phyloP scores from a whole-genome alignment of 1,140 invertebrate species.

The Dryas iulia region DNA sequence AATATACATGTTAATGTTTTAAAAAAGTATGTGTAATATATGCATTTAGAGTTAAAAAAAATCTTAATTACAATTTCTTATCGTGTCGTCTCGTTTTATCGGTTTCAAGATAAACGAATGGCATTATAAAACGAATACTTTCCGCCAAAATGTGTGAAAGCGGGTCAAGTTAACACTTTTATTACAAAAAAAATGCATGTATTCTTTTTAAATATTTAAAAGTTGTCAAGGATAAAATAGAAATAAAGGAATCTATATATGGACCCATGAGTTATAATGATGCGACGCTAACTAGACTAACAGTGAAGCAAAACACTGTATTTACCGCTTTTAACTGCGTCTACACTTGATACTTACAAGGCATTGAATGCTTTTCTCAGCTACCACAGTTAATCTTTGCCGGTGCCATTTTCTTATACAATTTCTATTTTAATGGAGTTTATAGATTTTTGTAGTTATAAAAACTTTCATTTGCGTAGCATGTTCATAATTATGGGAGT shows the following conservation, averaged over 20 bases:
- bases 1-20: no score
- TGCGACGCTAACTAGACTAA: slow-evolving; percentile 45
- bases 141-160: slow-evolving; percentile 16
- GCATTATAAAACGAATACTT: slow-evolving; percentile 3
- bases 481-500: no score
- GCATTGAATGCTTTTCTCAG: background rate
- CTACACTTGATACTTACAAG: background rate
- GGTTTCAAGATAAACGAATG: background rate
- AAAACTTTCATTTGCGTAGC: no score
- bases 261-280: slow-evolving; percentile 43
- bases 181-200: background rate
- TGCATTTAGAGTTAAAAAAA: background rate
- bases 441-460: background rate
- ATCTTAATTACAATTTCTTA: background rate
- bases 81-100: slow-evolving; percentile 8
- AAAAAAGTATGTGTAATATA: no score
- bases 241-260: background rate
- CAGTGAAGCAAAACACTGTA: slow-evolving; percentile 31
- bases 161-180: slow-evolving; percentile 10
- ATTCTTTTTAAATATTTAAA: background rate
- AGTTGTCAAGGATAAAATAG: background rate
- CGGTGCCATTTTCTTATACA: background rate
- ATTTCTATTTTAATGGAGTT: background rate
- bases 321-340: slow-evolving; percentile 2
- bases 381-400: background rate